These are phyloP conservation scores for Paralichthys olivaceus DNA, from an alignment of 2,113 vertebrate genomes.

Conservation along the genomic window DNA sequence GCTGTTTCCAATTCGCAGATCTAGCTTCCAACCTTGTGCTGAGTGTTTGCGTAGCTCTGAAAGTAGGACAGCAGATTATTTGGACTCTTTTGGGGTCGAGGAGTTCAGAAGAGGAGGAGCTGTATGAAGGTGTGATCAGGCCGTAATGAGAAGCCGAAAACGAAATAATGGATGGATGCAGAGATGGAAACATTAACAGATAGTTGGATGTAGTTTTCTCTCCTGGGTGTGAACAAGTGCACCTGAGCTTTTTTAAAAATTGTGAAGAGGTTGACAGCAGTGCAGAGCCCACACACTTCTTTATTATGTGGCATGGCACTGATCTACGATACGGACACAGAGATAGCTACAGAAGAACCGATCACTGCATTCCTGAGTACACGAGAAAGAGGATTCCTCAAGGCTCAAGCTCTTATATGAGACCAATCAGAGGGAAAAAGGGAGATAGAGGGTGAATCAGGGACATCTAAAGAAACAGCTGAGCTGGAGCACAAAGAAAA, in stretches of 20 bases:
- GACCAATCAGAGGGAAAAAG: constrained; percentile 18
- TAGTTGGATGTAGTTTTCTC: neutral
- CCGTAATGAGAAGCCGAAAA: neutral
- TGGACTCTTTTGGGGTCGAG: neutral
- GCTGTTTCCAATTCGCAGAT: neutral
- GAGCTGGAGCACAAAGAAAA: constrained; percentile 5
- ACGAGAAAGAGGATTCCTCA: constrained; percentile 13
- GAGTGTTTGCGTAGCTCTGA: neutral
- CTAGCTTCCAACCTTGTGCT: neutral
- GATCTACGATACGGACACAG: neutral
- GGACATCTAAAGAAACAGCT: constrained; percentile 45
- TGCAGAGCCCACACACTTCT: neutral
- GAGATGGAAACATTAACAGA: neutral
- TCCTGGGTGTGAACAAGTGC: neutral
- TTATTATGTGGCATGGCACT: constrained; percentile 1
- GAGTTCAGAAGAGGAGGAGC: neutral
- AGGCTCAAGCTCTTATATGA: constrained; percentile 6
- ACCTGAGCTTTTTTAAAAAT: neutral
- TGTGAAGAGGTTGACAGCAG: neutral
- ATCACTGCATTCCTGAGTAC: constrained; percentile 20
- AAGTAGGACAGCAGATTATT: neutral
- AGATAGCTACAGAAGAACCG: constrained; percentile 10
- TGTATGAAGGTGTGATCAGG: no score
- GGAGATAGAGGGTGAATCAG: constrained; percentile 4
- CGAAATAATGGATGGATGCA: neutral